A percentile compares a stretch with the other conserved stretches of the same genome.
These are phyloP conservation scores for Lophochroa leadbeateri DNA, from an alignment of 2,113 vertebrate genomes.

Conservation along the genomic window DNA sequence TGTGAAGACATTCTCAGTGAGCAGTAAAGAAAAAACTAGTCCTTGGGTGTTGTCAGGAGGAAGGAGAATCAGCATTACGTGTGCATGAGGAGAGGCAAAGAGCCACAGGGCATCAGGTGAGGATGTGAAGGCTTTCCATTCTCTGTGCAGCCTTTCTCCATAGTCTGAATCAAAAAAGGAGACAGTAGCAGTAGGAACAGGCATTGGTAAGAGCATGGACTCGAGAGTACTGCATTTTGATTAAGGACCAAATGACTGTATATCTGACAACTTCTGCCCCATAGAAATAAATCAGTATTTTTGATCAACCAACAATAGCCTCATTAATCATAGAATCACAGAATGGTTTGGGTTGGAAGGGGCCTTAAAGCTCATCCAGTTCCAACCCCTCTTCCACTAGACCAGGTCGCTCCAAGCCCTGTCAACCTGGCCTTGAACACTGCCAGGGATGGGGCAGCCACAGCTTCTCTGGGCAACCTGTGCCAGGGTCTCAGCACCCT, in stretches of 20 bases:
- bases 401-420: background rate
- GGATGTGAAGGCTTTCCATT: background rate
- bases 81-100: background rate
- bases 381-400: background rate
- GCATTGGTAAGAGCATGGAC: background rate
- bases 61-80: background rate
- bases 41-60: background rate
- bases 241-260: background rate
- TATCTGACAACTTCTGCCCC: background rate
- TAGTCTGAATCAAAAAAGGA: background rate
- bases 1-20: rapidly evolving
- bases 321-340: background rate
- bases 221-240: background rate
- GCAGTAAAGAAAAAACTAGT: background rate
- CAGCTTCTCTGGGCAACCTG: background rate
- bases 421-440: background rate
- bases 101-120: rapidly evolving
- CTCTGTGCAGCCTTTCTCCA: background rate
- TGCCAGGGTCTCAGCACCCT: background rate
- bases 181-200: background rate
- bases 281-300: background rate
- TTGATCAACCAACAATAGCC: background rate
- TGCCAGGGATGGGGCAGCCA: background rate
- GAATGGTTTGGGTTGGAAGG: background rate
- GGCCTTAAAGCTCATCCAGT: background rate